phyloP scores from a whole-genome alignment of 2,113 vertebrate species.

The Anas platyrhynchos region DNA sequence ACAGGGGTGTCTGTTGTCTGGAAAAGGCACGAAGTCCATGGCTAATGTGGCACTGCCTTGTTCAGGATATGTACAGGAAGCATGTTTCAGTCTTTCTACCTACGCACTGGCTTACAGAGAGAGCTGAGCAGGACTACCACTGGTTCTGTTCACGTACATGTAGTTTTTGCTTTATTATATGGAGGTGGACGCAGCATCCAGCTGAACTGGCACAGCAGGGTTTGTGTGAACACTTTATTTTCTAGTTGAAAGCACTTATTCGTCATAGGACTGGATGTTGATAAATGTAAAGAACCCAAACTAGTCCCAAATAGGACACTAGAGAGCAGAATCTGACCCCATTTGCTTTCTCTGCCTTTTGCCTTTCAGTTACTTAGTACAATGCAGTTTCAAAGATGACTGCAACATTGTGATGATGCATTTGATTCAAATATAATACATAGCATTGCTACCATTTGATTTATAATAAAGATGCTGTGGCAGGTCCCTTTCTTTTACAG shows the following conservation, averaged over 20 bases:
- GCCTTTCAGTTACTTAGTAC: background rate
- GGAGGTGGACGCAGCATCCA: background rate
- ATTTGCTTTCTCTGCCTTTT: background rate
- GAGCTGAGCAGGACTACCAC: background rate
- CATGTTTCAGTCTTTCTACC: accelerated
- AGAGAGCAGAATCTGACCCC: background rate
- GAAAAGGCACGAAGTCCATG: background rate
- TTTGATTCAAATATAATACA: background rate
- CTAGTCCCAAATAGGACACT: background rate
- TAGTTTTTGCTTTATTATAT: background rate
- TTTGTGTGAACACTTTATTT: background rate
- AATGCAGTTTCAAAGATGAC: background rate
- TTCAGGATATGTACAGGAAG: accelerated
- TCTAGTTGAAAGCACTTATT: background rate
- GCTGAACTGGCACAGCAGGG: background rate
- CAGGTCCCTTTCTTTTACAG: background rate
- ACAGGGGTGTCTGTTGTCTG: background rate
- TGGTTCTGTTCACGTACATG: background rate
- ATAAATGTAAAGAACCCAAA: background rate
- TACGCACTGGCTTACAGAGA: accelerated
- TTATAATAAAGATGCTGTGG: background rate
- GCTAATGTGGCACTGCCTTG: background rate
- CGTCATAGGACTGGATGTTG: background rate
- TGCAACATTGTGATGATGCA: background rate
- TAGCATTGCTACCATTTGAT: background rate